Conservation (phyloP, 2,888 invertebrate species). For the Cryptocheilus praepositus region DNA sequence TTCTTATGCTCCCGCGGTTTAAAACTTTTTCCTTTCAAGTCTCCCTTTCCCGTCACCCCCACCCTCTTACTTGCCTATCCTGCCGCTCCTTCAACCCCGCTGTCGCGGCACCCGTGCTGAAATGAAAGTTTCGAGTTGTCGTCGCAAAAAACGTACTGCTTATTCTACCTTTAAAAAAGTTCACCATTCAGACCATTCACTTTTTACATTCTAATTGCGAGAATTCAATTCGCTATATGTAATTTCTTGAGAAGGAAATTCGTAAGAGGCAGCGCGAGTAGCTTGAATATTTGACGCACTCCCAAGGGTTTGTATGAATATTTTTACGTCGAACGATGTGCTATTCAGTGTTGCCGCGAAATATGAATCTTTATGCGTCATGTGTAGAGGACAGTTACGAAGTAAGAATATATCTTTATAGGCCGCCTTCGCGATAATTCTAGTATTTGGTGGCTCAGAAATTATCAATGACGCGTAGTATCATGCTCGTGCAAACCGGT, state of each 20-base stretch:
- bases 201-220: conserved; percentile 65
- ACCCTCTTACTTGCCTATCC: conserved; percentile 4
- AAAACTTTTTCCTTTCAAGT: conserved; percentile 62
- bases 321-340: neutral
- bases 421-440: conserved; percentile 3
- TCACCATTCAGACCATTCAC: conserved; percentile 67
- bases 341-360: too few species aligned
- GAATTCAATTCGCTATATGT: conserved; percentile 29
- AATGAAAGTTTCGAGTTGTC: conserved; percentile 53
- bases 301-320: neutral
- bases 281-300: neutral
- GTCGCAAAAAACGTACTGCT: conserved; percentile 54
- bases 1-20: conserved; percentile 54
- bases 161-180: conserved; percentile 71
- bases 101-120: conserved; percentile 31
- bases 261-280: conserved; percentile 14
- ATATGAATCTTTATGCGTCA: neutral
- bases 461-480: conserved; percentile 25
- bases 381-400: neutral
- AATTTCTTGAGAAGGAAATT: conserved; percentile 11
- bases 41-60: conserved; percentile 38
- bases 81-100: conserved; percentile 30
- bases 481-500: conserved; percentile 8
- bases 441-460: conserved; percentile 20
- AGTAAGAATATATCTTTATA: neutral